Conservation (phyloP, 1,140 invertebrate species). For the Gonioctena quinquepunctata region DNA sequence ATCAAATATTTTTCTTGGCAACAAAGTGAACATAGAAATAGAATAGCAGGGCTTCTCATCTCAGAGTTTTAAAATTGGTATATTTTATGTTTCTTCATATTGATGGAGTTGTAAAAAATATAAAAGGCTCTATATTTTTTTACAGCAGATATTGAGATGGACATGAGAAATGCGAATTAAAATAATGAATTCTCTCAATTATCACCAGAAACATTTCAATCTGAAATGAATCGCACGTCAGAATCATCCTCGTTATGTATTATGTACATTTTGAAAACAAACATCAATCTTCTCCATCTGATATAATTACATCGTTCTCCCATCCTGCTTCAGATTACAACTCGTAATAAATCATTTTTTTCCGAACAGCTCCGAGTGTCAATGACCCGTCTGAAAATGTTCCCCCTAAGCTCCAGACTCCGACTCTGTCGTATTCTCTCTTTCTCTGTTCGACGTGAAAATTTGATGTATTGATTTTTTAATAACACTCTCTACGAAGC, state of each 20-base stretch:
- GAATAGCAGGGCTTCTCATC: too few relatives aligned
- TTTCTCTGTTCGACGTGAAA: constrained; percentile 16
- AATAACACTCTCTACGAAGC: constrained; percentile 25
- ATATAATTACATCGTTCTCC: constrained; percentile 31
- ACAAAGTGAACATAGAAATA: too few relatives aligned
- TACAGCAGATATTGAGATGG: too few relatives aligned
- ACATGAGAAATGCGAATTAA: too few relatives aligned
- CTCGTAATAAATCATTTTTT: constrained; percentile 31
- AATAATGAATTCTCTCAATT: too few relatives aligned
- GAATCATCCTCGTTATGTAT: constrained; percentile 2
- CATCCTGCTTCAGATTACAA: constrained; percentile 28
- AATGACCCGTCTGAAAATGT: constrained; percentile 30
- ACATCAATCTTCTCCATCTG: constrained; percentile 17
- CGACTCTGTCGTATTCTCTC: constrained; percentile 1
- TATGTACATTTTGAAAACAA: neutral
- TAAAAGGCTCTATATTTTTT: too few relatives aligned
- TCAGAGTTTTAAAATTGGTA: too few relatives aligned
- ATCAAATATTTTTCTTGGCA: too few relatives aligned
- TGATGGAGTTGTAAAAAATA: too few relatives aligned
- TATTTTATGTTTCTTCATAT: too few relatives aligned
- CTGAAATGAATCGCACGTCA: neutral
- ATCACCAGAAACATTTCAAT: too few relatives aligned
- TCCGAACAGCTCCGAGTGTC: constrained; percentile 15
- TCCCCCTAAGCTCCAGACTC: constrained; percentile 11
- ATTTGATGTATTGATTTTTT: constrained; percentile 37